These are phyloP conservation scores for Excalfactoria chinensis DNA, from an alignment of 2,113 vertebrate genomes.

Conservation along the genomic window DNA sequence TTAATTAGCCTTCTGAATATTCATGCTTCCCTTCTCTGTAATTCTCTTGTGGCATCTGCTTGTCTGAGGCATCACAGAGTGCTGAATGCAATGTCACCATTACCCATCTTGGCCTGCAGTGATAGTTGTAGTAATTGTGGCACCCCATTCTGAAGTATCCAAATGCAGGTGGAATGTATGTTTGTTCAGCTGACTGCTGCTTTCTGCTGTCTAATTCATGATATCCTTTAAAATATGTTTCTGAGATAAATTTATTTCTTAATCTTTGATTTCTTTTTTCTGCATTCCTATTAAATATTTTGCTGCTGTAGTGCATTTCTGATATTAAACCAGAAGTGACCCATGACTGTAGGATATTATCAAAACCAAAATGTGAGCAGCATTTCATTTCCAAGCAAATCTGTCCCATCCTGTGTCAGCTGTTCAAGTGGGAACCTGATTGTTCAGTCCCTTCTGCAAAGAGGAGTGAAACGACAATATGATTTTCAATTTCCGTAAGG, in stretches of 20 bases:
- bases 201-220: neutral
- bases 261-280: neutral
- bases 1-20: constrained; percentile 67
- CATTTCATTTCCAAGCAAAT: constrained; percentile 23
- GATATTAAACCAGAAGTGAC: constrained; percentile 5
- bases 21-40: constrained; percentile 20
- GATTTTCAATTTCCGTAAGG: neutral
- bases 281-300: neutral
- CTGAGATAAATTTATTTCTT: neutral
- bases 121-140: neutral
- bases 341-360: constrained; percentile 4
- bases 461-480: neutral
- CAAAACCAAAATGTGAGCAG: constrained; percentile 11
- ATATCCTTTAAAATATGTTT: neutral
- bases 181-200: neutral
- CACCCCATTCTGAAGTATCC: neutral
- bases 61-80: constrained; percentile 15
- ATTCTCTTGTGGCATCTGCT: neutral
- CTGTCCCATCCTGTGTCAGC: neutral
- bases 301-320: neutral
- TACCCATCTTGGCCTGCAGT: neutral
- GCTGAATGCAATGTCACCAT: neutral
- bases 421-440: neutral
- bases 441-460: neutral
- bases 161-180: neutral